Conservation (phyloP, 2,113 vertebrate genomes). For the Pseudorasbora parva region DNA sequence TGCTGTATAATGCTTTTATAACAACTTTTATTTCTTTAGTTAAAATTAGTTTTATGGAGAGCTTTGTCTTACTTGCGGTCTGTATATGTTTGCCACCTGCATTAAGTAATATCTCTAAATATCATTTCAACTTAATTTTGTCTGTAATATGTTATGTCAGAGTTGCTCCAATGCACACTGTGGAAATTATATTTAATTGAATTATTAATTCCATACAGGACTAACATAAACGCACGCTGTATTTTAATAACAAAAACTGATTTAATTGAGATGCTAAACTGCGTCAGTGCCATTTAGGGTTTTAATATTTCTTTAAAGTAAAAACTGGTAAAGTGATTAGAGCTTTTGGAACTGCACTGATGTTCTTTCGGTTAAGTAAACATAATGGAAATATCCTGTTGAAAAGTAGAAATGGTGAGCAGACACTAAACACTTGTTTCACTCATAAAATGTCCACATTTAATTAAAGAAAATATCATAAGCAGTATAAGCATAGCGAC, state of each 20-base stretch:
- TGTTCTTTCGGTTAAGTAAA: background rate
- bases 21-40: no score
- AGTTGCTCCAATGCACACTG: no score
- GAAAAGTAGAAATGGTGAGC: no score
- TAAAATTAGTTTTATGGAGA: background rate
- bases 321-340: no score
- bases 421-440: background rate
- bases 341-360: background rate
- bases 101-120: background rate
- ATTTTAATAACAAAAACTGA: background rate
- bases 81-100: background rate
- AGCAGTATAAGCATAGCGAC: background rate
- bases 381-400: background rate
- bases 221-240: background rate
- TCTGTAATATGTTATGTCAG: no score
- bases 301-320: background rate
- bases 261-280: background rate
- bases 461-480: background rate
- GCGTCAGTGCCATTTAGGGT: no score
- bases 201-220: background rate
- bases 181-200: background rate
- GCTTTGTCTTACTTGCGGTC: no score
- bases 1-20: background rate
- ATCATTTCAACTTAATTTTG: no score
- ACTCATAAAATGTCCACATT: background rate